Evolutionary conservation across 2,797 vertebrate genomes (phyloP).

Genomic region (Diplodus sargus): DNA sequence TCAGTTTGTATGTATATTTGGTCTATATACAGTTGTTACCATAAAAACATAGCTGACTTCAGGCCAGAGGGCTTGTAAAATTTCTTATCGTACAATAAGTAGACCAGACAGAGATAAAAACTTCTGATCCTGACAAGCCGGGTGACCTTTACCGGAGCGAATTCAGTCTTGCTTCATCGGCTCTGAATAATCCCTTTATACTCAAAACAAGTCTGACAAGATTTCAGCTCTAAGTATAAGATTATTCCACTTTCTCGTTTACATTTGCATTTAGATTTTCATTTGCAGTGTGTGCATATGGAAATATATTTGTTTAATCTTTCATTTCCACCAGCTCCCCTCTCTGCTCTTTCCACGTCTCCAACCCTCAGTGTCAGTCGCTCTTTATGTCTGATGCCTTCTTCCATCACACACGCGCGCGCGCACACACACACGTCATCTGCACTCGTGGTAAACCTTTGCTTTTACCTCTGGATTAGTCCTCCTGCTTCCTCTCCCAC

Average conservation of each 20-base stretch:
- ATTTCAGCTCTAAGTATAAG: background rate
- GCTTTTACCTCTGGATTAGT: conserved; percentile 50
- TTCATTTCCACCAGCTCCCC: background rate
- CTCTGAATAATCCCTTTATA: background rate
- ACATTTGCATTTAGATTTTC: conserved; percentile 6
- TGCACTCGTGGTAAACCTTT: background rate
- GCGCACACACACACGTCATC: background rate
- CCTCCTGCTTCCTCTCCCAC: conserved; percentile 49
- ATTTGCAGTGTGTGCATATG: background rate
- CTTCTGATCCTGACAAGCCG: background rate
- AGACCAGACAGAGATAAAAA: background rate
- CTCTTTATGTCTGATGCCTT: background rate
- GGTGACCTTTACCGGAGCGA: background rate
- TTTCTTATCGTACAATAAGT: background rate
- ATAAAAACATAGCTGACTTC: background rate
- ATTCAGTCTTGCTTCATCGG: background rate
- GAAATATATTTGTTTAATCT: conserved; percentile 10
- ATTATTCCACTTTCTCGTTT: background rate
- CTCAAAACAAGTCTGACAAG: background rate
- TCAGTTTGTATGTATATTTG: background rate
- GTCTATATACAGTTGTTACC: background rate
- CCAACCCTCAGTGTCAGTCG: background rate
- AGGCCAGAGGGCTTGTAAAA: background rate
- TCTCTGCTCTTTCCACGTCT: conserved; percentile 13
- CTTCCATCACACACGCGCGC: background rate